phyloP scores from a whole-genome alignment of 2,888 invertebrate genomes.

The Aleiodes testaceus region DNA sequence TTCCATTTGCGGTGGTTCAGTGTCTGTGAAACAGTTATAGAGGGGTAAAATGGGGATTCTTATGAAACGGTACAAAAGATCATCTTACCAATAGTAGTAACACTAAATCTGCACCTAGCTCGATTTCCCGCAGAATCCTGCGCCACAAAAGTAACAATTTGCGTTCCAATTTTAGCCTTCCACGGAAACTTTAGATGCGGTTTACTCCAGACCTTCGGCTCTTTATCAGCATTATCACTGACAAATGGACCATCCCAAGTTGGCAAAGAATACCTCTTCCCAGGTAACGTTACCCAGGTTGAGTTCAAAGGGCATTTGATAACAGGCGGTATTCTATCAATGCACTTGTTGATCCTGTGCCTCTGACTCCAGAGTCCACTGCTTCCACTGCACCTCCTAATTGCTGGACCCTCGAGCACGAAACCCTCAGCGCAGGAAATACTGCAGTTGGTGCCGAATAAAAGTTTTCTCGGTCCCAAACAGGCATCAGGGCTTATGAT shows the following conservation, averaged over 20 bases:
- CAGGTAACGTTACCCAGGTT: slow-evolving; percentile 71
- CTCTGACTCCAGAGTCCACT: slow-evolving; percentile 76
- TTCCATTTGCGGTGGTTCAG: slow-evolving; percentile 76
- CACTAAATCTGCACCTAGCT: slow-evolving; percentile 77
- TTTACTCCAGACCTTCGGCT: slow-evolving; percentile 76
- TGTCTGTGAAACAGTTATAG: too few species aligned
- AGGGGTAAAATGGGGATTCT: too few species aligned
- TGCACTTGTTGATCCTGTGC: slow-evolving; percentile 72
- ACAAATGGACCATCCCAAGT: slow-evolving; percentile 73
- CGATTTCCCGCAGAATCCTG: slow-evolving; percentile 78
- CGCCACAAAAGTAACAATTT: slow-evolving; percentile 78
- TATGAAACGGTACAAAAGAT: slow-evolving; percentile 8
- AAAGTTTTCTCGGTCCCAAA: slow-evolving; percentile 74
- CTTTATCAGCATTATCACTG: slow-evolving; percentile 77
- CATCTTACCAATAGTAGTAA: slow-evolving; percentile 75
- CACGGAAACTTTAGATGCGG: slow-evolving; percentile 76
- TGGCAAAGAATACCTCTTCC: slow-evolving; percentile 75
- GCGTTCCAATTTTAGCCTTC: slow-evolving; percentile 77
- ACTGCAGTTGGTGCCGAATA: slow-evolving; percentile 77
- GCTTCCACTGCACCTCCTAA: slow-evolving; percentile 75
- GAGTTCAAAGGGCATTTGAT: slow-evolving; percentile 77
- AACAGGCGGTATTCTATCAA: slow-evolving; percentile 76
- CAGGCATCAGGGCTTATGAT: slow-evolving; percentile 75
- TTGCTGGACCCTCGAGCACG: slow-evolving; percentile 75
- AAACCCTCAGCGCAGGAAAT: slow-evolving; percentile 78